Percentiles rank a stretch among this genome's conserved stretches.
Evolutionary conservation across 64 coral and sea anemone species (phyloP).

Genomic region (Stylophora pistillata): DNA sequence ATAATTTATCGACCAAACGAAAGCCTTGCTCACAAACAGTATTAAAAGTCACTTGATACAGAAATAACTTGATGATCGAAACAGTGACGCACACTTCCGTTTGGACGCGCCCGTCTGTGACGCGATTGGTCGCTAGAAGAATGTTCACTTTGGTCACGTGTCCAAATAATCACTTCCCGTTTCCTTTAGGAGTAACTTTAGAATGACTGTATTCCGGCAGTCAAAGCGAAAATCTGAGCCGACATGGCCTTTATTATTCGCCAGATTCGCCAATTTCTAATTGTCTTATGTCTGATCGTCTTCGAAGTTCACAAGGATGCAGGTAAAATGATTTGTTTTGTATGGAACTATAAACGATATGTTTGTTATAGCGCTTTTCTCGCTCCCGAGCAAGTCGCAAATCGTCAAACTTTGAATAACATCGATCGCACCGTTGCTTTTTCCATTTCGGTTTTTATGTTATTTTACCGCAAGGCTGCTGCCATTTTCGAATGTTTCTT

Average conservation of each 20-base stretch:
- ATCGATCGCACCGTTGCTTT: background rate
- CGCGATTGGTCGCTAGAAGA: slow-evolving; percentile 47
- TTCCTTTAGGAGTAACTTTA: background rate
- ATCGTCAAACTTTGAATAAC: background rate
- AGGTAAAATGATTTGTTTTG: background rate
- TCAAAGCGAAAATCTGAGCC: background rate
- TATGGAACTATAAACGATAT: background rate
- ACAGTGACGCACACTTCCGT: background rate
- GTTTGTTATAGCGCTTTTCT: background rate
- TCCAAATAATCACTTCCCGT: slow-evolving; percentile 52
- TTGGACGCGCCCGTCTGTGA: slow-evolving; percentile 4
- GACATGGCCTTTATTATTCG: background rate
- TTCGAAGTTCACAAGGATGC: background rate
- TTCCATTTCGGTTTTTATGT: background rate
- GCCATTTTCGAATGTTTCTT: background rate
- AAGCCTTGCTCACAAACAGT: background rate
- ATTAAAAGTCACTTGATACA: background rate
- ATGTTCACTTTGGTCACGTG: slow-evolving; percentile 65
- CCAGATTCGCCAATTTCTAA: background rate
- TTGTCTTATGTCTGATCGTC: background rate
- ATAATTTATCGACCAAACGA: background rate
- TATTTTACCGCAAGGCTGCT: background rate
- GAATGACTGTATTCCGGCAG: background rate
- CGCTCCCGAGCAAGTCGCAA: background rate
- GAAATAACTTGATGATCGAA: background rate